Base-by-base conservation (phyloP, 1,140 invertebrate genomes). In the Megalopta genalis region DNA sequence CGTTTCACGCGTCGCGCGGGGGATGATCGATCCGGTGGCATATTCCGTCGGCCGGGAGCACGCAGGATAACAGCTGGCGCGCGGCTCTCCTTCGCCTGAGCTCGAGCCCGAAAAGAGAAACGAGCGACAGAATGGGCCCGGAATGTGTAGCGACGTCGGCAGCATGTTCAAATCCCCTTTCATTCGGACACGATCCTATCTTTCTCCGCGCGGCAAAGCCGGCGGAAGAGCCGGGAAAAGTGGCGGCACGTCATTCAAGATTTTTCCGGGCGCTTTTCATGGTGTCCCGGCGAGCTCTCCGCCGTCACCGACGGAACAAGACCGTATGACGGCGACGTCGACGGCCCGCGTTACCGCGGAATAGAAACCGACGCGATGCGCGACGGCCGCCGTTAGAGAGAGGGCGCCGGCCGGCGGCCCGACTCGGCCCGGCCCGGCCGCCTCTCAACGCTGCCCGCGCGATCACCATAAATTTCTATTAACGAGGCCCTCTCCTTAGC, bases 391-490 rank as follows among this genome's bases (percentile, higher is more conserved):
- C 1, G 32, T 2, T 32, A 32, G 32, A 32, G n/a, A n/a, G n/a
- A n/a, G n/a, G n/a, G n/a, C n/a, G n/a, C n/a, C n/a, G n/a, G n/a
- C n/a, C n/a, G n/a, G n/a, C n/a, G n/a, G n/a, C n/a, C n/a, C n/a
- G n/a, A n/a, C n/a, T n/a, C n/a, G n/a, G n/a, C n/a, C 4, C 32
- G 32, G 32, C 32, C 32, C 4, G 32, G 4, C 32, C 32, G 32
- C 32, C 32, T 32, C 60, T 71, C 76, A 79, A 80, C 73, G 71
- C 85, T 84, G 74, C 64, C 71, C 63, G 66, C 46, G 75, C 46
- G 75, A 77, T 78, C 23, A 80, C 81, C 85, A 81, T 88, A 88
- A 88, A 88, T 88, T 64, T 60, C 46, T 86, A 87, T 88, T 87
- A 87, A 88, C 78, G 83, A 84, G 82, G 10, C 14, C 66, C 70